These are phyloP conservation scores for Acipenser transmontanus DNA, from an alignment of 2,797 vertebrate genomes.

Conservation along the genomic window DNA sequence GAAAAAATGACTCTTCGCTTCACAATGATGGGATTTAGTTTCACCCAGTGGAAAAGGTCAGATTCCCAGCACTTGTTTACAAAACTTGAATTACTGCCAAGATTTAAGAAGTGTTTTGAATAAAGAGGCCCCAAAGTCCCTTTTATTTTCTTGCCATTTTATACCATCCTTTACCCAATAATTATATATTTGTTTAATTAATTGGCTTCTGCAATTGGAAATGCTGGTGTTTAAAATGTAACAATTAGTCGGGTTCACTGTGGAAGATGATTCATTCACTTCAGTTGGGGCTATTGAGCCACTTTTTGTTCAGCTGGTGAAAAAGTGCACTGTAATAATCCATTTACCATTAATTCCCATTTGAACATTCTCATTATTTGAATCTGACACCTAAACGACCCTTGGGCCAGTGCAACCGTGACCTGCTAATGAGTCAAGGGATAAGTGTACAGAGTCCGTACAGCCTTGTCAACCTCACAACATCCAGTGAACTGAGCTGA, in stretches of 20 bases:
- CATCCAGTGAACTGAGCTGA: neutral
- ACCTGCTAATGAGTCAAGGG: constrained; percentile 34
- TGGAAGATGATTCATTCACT: constrained; percentile 22
- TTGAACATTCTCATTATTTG: constrained; percentile 36
- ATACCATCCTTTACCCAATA: too few relatives aligned
- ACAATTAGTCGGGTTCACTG: constrained; percentile 58
- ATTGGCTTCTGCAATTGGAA: neutral
- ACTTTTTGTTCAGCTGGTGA: constrained; percentile 12
- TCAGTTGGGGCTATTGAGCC: neutral
- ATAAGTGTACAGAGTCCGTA: constrained; percentile 18
- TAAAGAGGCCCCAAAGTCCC: constrained; percentile 17
- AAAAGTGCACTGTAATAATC: constrained; percentile 16
- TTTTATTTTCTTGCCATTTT: neutral
- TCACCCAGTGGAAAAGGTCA: constrained; percentile 30
- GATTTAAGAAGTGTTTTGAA: constrained; percentile 24
- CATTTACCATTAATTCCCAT: constrained; percentile 41
- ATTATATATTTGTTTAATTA: neutral
- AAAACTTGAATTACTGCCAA: constrained; percentile 29
- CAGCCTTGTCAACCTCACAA: constrained; percentile 13
- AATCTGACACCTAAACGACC: constrained; percentile 52
- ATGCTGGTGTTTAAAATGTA: constrained; percentile 9
- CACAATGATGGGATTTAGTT: constrained; percentile 23
- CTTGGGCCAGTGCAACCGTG: constrained; percentile 32
- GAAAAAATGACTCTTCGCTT: constrained; percentile 20
- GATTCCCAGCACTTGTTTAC: constrained; percentile 28